A percentile compares a stretch with the other conserved stretches of the same genome.
Evolutionary conservation across 2,888 invertebrate species (phyloP).

Genomic region (Epistrophella euchroma): DNA sequence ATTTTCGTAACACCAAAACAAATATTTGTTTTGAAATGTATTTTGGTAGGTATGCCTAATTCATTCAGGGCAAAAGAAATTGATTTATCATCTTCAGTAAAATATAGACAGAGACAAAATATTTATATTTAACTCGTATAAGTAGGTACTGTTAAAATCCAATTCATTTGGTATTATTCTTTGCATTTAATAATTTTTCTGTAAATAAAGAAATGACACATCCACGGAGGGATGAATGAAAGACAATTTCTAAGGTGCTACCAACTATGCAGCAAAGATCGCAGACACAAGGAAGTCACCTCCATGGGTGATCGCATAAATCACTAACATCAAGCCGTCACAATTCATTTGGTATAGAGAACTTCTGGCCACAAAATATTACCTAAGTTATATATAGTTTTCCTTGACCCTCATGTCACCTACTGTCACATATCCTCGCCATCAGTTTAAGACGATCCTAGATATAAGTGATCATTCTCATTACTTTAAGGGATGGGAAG

Average conservation of each 20-base stretch:
- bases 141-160: neutral
- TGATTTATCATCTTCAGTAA: constrained; percentile 40
- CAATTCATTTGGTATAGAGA: constrained; percentile 64
- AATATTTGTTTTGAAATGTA: neutral
- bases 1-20: no score
- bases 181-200: constrained; percentile 35
- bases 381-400: constrained; percentile 2
- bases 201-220: constrained; percentile 54
- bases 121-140: neutral
- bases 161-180: constrained; percentile 33
- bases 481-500: constrained; percentile 70
- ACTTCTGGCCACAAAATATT: constrained; percentile 68
- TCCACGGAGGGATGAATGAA: constrained; percentile 20
- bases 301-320: constrained; percentile 74
- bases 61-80: neutral
- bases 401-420: constrained; percentile 67
- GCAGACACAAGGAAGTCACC: constrained; percentile 59
- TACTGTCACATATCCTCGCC: constrained; percentile 69
- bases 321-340: constrained; percentile 68
- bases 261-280: neutral
- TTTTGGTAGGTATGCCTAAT: neutral
- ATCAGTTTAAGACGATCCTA: constrained; percentile 71
- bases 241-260: constrained; percentile 19
- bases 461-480: constrained; percentile 70
- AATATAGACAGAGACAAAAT: neutral